Evolutionary conservation across 2,888 invertebrate genomes (phyloP).

Genomic region (Nymphalis polychloros): DNA sequence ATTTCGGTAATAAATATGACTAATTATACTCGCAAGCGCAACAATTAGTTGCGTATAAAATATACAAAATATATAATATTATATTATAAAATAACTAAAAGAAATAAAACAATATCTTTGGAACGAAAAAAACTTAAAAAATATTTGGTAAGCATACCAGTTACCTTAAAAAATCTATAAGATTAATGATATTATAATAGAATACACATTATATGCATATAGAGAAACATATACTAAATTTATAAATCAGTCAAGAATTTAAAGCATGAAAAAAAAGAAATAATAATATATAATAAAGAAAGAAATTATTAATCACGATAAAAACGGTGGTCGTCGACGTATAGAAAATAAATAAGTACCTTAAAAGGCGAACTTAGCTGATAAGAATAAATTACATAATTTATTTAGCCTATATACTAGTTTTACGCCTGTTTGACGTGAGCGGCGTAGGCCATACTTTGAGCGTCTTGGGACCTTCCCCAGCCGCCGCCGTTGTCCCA

Average conservation of each 20-base stretch:
- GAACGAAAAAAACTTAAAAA: constrained; percentile 61
- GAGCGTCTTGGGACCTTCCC: constrained; percentile 85
- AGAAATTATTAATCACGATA: constrained; percentile 44
- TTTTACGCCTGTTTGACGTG: constrained; percentile 73
- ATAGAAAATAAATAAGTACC: constrained; percentile 43
- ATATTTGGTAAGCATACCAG: constrained; percentile 54
- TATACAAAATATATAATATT: constrained; percentile 47
- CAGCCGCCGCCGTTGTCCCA: constrained; percentile 81
- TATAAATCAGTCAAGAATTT: constrained; percentile 53
- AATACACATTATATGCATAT: constrained; percentile 28
- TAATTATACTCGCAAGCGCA: constrained; percentile 59
- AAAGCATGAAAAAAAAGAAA: constrained; percentile 46
- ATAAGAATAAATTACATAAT: constrained; percentile 46
- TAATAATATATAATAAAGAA: constrained; percentile 48
- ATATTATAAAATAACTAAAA: constrained; percentile 49
- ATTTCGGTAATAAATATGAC: constrained; percentile 50
- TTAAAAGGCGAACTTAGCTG: constrained; percentile 29
- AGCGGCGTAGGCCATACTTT: constrained; percentile 86
- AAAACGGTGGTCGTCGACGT: constrained; percentile 54
- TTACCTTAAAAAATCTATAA: constrained; percentile 30
- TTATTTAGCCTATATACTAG: constrained; percentile 31
- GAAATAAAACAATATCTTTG: constrained; percentile 66
- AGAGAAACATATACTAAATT: constrained; percentile 35
- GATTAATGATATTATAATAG: constrained; percentile 33
- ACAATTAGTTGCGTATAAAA: constrained; percentile 43